A percentile compares a stretch with the other conserved stretches of the same genome.
Evolutionary conservation across 2,797 vertebrate genomes (phyloP).

Genomic region (Vespertilio murinus): DNA sequence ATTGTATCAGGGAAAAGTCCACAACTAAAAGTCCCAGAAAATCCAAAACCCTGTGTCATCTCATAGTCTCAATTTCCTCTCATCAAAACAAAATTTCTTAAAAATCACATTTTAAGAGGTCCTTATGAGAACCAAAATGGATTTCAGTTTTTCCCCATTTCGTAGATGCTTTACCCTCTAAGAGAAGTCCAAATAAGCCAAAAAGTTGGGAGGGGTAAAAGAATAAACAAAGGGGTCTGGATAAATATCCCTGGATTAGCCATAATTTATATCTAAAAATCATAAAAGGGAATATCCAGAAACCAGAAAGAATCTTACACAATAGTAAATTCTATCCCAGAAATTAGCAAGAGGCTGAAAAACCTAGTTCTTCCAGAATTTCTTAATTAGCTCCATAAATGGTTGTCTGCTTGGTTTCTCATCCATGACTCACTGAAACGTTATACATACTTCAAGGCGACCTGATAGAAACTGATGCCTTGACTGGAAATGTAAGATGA

Average conservation of each 20-base stretch:
- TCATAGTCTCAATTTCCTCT: neutral
- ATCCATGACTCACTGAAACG: constrained; percentile 55
- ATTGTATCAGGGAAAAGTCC: neutral
- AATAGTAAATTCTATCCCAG: neutral
- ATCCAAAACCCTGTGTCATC: neutral
- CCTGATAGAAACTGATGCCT: constrained; percentile 3
- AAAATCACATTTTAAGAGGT: neutral
- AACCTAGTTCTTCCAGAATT: constrained; percentile 50
- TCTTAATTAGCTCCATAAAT: constrained; percentile 47
- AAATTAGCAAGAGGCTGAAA: neutral
- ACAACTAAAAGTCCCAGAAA: constrained; percentile 45
- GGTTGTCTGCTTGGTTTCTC: constrained; percentile 17
- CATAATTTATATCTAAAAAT: neutral
- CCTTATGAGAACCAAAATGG: neutral
- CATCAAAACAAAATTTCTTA: constrained; percentile 3
- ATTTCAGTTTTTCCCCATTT: neutral
- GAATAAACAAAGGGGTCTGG: neutral
- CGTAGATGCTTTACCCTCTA: neutral
- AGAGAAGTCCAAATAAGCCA: neutral
- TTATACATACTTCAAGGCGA: constrained; percentile 24
- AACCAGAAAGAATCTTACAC: neutral
- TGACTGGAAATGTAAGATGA: constrained; percentile 34
- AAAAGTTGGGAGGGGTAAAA: neutral
- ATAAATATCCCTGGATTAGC: neutral
- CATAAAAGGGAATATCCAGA: constrained; percentile 2